These are phyloP conservation scores for Hippocampus barbouri DNA, from an alignment of 2,113 vertebrate genomes.

Conservation along the genomic window DNA sequence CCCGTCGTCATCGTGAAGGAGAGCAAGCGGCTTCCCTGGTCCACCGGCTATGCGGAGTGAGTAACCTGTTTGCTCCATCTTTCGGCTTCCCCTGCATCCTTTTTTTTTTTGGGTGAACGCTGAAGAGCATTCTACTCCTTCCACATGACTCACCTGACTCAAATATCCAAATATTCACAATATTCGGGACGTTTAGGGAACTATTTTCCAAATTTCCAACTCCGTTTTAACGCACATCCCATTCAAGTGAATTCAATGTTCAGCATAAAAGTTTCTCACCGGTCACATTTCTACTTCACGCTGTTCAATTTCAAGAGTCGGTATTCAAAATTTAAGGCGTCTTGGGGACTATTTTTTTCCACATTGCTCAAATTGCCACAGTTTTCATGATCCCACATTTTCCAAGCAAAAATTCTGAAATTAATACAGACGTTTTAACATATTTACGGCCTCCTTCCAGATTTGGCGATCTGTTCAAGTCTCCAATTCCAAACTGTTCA, in stretches of 20 bases:
- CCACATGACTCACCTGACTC: slow-evolving; percentile 17
- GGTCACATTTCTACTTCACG: background rate
- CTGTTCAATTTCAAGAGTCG: background rate
- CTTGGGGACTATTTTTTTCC: background rate
- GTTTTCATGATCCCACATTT: background rate
- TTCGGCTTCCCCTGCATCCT: slow-evolving; percentile 39
- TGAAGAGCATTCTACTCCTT: background rate
- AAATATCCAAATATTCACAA: background rate
- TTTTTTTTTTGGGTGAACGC: background rate
- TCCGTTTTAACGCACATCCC: background rate
- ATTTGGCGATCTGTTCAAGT: no score
- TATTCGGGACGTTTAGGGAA: background rate
- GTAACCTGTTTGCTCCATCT: slow-evolving; percentile 73
- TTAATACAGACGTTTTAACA: no score
- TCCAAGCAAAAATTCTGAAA: background rate
- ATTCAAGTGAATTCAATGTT: background rate
- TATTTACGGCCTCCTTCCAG: no score
- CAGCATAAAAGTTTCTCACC: background rate
- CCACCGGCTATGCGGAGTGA: slow-evolving; percentile 96
- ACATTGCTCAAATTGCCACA: background rate
- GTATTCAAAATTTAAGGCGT: background rate
- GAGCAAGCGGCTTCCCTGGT: slow-evolving; percentile 84
- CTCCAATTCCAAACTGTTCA: no score
- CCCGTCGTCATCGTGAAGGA: slow-evolving; percentile 92
- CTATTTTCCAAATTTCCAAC: background rate